These are phyloP conservation scores for Gastrophysa polygoni DNA, from an alignment of 2,888 invertebrate genomes.

Conservation along the genomic window DNA sequence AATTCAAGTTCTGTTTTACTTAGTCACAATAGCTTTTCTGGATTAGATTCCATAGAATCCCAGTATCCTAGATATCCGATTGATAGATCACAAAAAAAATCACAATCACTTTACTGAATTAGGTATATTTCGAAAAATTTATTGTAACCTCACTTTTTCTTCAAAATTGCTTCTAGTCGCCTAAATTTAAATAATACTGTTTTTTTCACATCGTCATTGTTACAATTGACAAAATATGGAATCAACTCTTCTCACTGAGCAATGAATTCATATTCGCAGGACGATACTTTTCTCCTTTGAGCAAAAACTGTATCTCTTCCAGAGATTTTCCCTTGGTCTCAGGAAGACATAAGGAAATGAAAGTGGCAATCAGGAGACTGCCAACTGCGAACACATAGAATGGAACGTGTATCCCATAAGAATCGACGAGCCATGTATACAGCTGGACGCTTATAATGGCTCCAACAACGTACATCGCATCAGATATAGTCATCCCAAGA, in stretches of 20 bases:
- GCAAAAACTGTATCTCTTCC: background rate
- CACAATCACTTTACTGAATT: too few species aligned
- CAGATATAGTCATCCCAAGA: slow-evolving; percentile 53
- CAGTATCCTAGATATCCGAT: too few species aligned
- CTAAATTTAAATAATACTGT: too few species aligned
- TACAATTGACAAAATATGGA: too few species aligned
- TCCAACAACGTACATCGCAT: slow-evolving; percentile 51
- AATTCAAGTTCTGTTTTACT: too few species aligned
- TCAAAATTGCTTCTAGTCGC: too few species aligned
- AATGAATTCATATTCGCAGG: background rate
- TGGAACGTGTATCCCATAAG: slow-evolving; percentile 50
- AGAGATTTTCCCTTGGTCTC: background rate
- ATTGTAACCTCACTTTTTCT: too few species aligned
- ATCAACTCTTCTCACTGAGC: background rate
- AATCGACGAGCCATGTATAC: slow-evolving; percentile 44
- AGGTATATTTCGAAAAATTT: too few species aligned
- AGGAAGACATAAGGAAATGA: background rate
- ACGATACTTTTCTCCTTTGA: background rate
- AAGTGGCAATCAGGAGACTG: background rate
- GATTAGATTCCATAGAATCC: too few species aligned
- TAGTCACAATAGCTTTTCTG: too few species aligned
- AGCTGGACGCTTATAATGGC: slow-evolving; percentile 49
- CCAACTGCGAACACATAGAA: slow-evolving; percentile 47
- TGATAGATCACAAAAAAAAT: too few species aligned
- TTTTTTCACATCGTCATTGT: too few species aligned